phyloP scores from a whole-genome alignment of 2,113 vertebrate species.

The Scopus umbretta region DNA sequence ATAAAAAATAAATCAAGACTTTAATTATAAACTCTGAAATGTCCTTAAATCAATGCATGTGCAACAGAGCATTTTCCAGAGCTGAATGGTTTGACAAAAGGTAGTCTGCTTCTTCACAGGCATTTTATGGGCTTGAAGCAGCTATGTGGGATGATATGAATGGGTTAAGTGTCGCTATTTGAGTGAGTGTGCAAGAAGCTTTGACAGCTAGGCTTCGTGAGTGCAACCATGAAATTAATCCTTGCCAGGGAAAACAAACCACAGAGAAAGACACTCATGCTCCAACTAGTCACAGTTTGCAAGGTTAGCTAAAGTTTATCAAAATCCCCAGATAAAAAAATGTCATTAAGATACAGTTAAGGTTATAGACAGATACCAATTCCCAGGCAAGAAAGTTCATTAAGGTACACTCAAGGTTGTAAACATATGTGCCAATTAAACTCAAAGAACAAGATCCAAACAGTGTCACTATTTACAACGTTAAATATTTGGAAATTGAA shows the following conservation, averaged over 20 bases:
- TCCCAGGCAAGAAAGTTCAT: conserved; percentile 34
- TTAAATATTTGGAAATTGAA: conserved; percentile 24
- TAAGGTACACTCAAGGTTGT: conserved; percentile 27
- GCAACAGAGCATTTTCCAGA: not conserved
- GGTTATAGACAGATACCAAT: conserved; percentile 34
- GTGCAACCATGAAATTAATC: conserved; percentile 14
- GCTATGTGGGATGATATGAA: not conserved
- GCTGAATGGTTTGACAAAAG: not conserved
- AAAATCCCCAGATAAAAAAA: conserved; percentile 39
- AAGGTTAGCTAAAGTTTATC: conserved; percentile 50
- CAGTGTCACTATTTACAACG: not conserved
- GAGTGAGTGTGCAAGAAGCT: not conserved
- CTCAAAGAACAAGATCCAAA: not conserved
- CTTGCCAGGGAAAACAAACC: not conserved
- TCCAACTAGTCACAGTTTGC: not conserved
- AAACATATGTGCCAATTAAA: conserved; percentile 19
- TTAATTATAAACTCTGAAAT: not conserved
- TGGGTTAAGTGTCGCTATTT: not conserved
- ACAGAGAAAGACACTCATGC: not conserved
- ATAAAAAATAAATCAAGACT: not conserved
- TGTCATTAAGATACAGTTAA: conserved; percentile 48
- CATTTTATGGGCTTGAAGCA: not conserved
- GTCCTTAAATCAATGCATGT: not conserved
- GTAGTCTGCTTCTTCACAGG: not conserved
- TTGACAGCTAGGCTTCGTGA: not conserved